Evolutionary conservation across 1,140 invertebrate species (phyloP).

Genomic region (Leguminivora glycinivorella): DNA sequence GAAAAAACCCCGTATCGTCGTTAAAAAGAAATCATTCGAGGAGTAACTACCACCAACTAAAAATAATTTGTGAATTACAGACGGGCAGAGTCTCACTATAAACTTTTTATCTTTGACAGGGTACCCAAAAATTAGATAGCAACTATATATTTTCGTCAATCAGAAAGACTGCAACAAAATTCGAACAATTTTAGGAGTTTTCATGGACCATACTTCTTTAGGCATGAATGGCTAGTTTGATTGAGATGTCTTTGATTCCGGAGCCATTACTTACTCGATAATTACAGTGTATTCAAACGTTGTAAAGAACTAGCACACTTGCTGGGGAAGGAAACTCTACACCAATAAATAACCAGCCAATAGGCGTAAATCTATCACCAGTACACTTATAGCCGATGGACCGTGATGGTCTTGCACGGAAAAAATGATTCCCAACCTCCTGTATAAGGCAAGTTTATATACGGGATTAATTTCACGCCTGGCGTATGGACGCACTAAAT

Average conservation of each 20-base stretch:
- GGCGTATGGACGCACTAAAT: conserved; percentile 16
- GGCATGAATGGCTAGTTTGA: neutral
- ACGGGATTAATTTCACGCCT: conserved; percentile 17
- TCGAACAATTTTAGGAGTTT: too few species aligned
- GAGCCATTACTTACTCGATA: neutral
- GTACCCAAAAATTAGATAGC: too few species aligned
- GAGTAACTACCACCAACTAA: too few species aligned
- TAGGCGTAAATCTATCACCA: neutral
- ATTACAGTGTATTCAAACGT: neutral
- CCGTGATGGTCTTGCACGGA: neutral
- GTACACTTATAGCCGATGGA: neutral
- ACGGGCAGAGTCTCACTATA: too few species aligned
- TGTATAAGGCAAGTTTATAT: conserved; percentile 4
- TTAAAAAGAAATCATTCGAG: too few species aligned
- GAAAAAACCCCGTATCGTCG: too few species aligned
- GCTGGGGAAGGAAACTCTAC: neutral
- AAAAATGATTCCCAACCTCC: conserved; percentile 19
- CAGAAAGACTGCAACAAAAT: too few species aligned
- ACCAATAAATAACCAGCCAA: neutral
- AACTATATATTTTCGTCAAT: too few species aligned
- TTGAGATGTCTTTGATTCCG: neutral
- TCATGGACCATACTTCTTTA: too few species aligned
- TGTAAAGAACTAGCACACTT: neutral
- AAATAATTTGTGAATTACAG: too few species aligned
- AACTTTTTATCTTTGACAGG: too few species aligned